Evolutionary conservation across 2,888 invertebrate genomes (phyloP).

Genomic region (Eupithecia centaureata): DNA sequence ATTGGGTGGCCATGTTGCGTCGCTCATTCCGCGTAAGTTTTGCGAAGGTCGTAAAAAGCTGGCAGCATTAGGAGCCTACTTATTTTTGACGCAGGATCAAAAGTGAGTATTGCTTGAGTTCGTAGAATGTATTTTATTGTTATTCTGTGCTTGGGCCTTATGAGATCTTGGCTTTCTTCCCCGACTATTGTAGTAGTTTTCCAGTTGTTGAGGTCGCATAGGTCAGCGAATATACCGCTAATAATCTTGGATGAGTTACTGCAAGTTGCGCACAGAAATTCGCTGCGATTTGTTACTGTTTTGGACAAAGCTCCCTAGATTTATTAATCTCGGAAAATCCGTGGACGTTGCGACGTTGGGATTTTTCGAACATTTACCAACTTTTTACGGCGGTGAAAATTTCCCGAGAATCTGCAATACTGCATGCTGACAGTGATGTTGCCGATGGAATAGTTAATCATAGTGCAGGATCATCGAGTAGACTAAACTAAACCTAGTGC

Average conservation of each 20-base stretch:
- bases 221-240: background rate
- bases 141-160: background rate
- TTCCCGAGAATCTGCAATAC: conserved; percentile 8
- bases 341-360: conserved; percentile 13
- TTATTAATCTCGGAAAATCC: conserved; percentile 28
- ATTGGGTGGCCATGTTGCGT: conserved; percentile 31
- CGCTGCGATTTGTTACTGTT: conserved; percentile 26
- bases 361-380: conserved; percentile 27
- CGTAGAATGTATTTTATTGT: background rate
- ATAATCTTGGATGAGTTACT: conserved; percentile 6
- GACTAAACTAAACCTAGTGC: background rate
- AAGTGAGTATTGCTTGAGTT: background rate
- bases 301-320: conserved; percentile 30
- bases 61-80: background rate
- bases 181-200: background rate
- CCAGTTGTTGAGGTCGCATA: background rate
- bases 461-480: background rate
- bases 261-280: conserved; percentile 15
- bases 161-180: background rate
- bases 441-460: background rate
- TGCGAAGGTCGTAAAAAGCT: conserved; percentile 22
- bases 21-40: conserved; percentile 16
- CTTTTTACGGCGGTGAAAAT: conserved; percentile 25
- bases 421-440: background rate
- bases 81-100: conserved; percentile 1